phyloP scores from a whole-genome alignment of 1,140 invertebrate species.

The Popillia japonica region DNA sequence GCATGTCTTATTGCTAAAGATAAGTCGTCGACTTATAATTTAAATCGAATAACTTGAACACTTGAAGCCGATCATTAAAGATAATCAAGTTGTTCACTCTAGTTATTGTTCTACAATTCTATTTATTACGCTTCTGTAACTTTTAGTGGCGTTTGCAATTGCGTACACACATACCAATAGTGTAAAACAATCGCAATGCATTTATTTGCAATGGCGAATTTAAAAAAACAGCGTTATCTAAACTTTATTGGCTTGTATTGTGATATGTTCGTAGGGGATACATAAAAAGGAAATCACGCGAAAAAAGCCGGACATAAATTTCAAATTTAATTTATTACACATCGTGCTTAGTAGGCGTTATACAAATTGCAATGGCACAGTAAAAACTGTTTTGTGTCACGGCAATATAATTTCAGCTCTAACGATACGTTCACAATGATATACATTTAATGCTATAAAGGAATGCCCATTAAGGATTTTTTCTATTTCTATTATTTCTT shows the following conservation, averaged over 20 bases:
- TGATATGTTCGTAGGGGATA: background rate
- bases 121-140: background rate
- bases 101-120: background rate
- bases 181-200: slow-evolving; percentile 2
- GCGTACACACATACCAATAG: background rate
- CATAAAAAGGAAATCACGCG: slow-evolving; percentile 8
- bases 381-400: slow-evolving; percentile 30
- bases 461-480: slow-evolving; percentile 21
- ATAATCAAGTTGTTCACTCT: background rate
- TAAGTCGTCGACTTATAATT: background rate
- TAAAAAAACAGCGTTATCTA: background rate
- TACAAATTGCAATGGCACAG: slow-evolving; percentile 16
- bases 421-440: slow-evolving; percentile 35
- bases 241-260: slow-evolving; percentile 17
- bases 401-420: slow-evolving; percentile 31
- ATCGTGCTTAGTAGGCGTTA: slow-evolving; percentile 24
- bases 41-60: background rate
- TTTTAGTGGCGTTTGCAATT: too few species aligned
- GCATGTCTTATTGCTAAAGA: background rate
- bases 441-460: slow-evolving; percentile 29
- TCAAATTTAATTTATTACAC: slow-evolving; percentile 31
- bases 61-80: background rate
- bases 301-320: slow-evolving; percentile 35
- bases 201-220: slow-evolving; percentile 6
- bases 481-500: slow-evolving; percentile 27